phyloP scores from a whole-genome alignment of 2,797 vertebrate species.

The Leptoclinus maculatus region DNA sequence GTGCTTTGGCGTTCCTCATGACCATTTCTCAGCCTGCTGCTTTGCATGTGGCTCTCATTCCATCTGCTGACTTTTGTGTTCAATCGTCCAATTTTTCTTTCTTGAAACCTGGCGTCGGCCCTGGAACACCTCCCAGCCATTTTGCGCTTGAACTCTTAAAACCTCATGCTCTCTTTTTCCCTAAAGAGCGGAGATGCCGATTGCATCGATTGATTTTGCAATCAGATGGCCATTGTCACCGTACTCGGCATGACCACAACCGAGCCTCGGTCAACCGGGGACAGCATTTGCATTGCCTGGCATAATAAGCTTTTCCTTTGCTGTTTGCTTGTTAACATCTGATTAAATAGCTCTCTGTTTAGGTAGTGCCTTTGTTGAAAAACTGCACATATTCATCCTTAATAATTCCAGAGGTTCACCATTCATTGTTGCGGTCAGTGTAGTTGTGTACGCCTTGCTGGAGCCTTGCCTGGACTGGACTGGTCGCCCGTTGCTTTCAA shows the following conservation, averaged over 20 bases:
- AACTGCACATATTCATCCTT: not conserved
- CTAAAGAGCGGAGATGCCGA: slow-evolving; percentile 20
- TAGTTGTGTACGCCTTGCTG: slow-evolving; percentile 1
- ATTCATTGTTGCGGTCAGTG: not conserved
- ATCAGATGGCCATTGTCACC: slow-evolving; percentile 42
- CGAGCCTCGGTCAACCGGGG: not conserved
- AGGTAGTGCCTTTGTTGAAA: not conserved
- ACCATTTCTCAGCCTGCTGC: slow-evolving; percentile 12
- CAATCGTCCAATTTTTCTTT: slow-evolving; percentile 16
- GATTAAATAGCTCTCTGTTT: not conserved
- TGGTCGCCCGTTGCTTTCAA: slow-evolving; percentile 2
- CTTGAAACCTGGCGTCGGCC: slow-evolving; percentile 19
- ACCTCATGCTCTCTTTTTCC: slow-evolving; percentile 1
- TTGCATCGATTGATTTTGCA: slow-evolving; percentile 43
- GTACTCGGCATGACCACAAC: slow-evolving; percentile 20
- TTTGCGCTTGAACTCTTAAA: slow-evolving; percentile 16
- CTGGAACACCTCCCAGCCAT: slow-evolving; percentile 7
- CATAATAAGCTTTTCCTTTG: slow-evolving; percentile 15
- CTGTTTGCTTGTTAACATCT: slow-evolving; percentile 15
- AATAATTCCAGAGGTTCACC: not conserved
- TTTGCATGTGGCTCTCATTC: slow-evolving; percentile 49
- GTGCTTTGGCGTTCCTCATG: slow-evolving; percentile 11
- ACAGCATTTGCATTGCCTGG: not conserved
- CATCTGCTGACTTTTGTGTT: slow-evolving; percentile 35
- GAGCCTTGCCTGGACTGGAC: not conserved